phyloP scores from a whole-genome alignment of 2,797 vertebrate genomes.

The Perdix hodgsoniae region DNA sequence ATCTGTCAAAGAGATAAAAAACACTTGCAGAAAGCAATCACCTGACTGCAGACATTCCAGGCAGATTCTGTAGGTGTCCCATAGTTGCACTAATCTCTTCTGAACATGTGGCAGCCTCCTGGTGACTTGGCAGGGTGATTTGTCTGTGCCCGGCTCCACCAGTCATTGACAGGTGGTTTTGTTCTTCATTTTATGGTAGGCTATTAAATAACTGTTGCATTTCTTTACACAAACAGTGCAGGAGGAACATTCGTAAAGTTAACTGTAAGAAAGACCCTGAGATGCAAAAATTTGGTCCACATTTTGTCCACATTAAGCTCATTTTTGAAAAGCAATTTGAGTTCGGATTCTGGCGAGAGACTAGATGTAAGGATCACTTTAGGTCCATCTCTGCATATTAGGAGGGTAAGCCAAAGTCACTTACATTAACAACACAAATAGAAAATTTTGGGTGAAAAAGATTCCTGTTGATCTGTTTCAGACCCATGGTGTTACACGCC shows the following conservation, averaged over 20 bases:
- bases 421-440: not conserved
- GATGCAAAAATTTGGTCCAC: not conserved
- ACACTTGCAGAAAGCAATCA: not conserved
- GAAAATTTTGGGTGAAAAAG: not conserved
- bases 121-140: not conserved
- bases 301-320: not conserved
- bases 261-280: not conserved
- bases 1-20: conserved; percentile 38
- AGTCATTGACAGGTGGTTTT: not conserved
- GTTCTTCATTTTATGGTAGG: not conserved
- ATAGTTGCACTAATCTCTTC: not conserved
- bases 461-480: not conserved
- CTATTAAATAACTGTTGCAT: not conserved
- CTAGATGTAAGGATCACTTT: not conserved
- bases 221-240: not conserved
- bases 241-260: not conserved
- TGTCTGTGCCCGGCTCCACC: not conserved
- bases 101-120: conserved; percentile 5
- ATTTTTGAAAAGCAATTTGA: not conserved
- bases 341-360: not conserved
- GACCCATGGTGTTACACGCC: not conserved
- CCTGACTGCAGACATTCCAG: not conserved
- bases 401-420: not conserved
- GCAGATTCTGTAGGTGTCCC: conserved; percentile 38
- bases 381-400: not conserved